A percentile compares a stretch with the other conserved stretches of the same genome.
Conservation (phyloP, 2,888 invertebrate genomes). For the Dryocosmus kuriphilus region DNA sequence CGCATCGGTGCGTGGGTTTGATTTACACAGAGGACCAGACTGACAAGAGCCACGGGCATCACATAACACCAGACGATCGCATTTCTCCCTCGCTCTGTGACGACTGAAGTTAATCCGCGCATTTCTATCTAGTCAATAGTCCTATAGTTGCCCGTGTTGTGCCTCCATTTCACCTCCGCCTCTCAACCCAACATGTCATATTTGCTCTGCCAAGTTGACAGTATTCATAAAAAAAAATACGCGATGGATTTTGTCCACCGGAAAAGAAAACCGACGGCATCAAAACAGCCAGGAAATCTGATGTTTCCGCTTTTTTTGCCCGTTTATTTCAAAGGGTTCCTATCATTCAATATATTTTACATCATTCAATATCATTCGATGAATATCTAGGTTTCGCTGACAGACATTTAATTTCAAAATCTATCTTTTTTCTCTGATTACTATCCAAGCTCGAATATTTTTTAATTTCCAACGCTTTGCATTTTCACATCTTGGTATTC, state of each 20-base stretch:
- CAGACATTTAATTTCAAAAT: neutral
- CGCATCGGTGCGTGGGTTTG: conserved; percentile 54
- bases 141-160: conserved; percentile 30
- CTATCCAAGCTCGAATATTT: too few relatives aligned
- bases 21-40: conserved; percentile 56
- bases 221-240: conserved; percentile 43
- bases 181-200: conserved; percentile 50
- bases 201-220: conserved; percentile 48
- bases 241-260: conserved; percentile 18
- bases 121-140: conserved; percentile 33
- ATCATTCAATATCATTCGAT: neutral
- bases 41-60: conserved; percentile 56
- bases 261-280: conserved; percentile 26
- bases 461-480: too few relatives aligned
- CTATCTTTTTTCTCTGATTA: neutral
- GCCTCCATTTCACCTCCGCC: conserved; percentile 38
- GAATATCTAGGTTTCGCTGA: neutral
- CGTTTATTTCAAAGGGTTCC: conserved; percentile 15
- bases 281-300: conserved; percentile 10
- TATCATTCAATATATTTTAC: neutral
- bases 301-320: conserved; percentile 1
- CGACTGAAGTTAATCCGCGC: conserved; percentile 46
- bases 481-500: too few relatives aligned
- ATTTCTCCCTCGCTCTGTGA: conserved; percentile 57
- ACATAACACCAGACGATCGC: conserved; percentile 61